These are phyloP conservation scores for Catocala fraxini DNA, from an alignment of 2,888 invertebrate species.

Conservation along the genomic window DNA sequence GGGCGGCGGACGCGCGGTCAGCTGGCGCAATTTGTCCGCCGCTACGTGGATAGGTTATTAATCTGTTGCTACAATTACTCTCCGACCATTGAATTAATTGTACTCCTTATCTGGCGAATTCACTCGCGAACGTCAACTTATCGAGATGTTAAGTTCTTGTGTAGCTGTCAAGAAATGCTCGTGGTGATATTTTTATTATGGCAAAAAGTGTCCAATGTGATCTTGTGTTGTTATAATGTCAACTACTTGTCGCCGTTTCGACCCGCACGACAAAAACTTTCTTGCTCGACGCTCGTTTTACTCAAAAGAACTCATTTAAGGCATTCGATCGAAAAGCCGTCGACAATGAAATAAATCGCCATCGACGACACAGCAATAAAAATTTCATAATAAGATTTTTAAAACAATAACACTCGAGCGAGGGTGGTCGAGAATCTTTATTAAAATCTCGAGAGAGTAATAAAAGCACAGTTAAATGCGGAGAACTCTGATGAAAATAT, in stretches of 20 bases:
- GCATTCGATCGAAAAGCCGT: conserved; percentile 65
- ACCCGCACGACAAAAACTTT: conserved; percentile 48
- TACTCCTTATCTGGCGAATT: conserved; percentile 74
- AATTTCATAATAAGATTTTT: conserved; percentile 78
- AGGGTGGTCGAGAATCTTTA: conserved; percentile 86
- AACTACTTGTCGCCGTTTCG: conserved; percentile 54
- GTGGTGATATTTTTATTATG: conserved; percentile 65
- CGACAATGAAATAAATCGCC: conserved; percentile 69
- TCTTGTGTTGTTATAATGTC: conserved; percentile 56
- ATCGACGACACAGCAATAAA: conserved; percentile 69
- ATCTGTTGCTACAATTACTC: conserved; percentile 76
- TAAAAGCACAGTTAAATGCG: conserved; percentile 86
- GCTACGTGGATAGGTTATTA: conserved; percentile 81
- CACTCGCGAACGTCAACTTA: conserved; percentile 60
- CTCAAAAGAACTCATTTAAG: conserved; percentile 60
- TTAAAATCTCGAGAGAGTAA: conserved; percentile 85
- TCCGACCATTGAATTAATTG: conserved; percentile 75
- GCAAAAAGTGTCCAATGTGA: conserved; percentile 65
- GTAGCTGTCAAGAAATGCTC: conserved; percentile 59
- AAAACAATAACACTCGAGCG: conserved; percentile 79
- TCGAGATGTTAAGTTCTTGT: conserved; percentile 65
- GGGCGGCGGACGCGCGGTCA: conserved; percentile 58
- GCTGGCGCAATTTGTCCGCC: conserved; percentile 77
- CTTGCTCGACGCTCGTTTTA: conserved; percentile 52
- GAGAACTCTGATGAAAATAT: conserved; percentile 86